phyloP scores from a whole-genome alignment of 2,888 invertebrate species.

The Erpobdella octoculata region DNA sequence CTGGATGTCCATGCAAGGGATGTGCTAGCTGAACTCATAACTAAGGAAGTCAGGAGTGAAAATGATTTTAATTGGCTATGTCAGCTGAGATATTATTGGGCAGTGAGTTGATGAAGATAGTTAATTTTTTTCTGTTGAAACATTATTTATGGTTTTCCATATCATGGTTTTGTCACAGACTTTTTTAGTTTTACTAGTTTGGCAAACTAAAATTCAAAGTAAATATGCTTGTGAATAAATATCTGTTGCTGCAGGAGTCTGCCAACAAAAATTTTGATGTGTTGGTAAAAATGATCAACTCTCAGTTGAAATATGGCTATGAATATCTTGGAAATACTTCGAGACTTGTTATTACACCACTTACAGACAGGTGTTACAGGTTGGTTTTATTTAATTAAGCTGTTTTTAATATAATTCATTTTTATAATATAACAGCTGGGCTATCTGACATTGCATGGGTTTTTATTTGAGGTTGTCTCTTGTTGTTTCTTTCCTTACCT shows the following conservation, averaged over 20 bases:
- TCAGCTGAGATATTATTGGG: slow-evolving; percentile 54
- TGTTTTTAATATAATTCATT: too few species aligned
- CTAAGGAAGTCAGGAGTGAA: slow-evolving; percentile 45
- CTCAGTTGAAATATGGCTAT: slow-evolving; percentile 53
- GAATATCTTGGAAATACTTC: slow-evolving; percentile 55
- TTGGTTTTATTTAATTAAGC: slow-evolving; percentile 30
- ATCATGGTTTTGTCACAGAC: too few species aligned
- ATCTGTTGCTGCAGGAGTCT: background rate
- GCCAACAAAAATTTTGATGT: background rate
- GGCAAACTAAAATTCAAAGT: too few species aligned
- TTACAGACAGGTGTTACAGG: slow-evolving; percentile 55
- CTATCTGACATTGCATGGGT: too few species aligned
- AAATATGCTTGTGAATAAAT: background rate
- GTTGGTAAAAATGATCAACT: slow-evolving; percentile 52
- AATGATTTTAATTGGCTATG: slow-evolving; percentile 54
- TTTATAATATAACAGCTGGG: too few species aligned
- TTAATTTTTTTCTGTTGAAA: background rate
- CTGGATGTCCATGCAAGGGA: slow-evolving; percentile 63
- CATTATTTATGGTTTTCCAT: too few species aligned
- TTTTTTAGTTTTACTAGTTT: too few species aligned
- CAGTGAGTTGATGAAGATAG: slow-evolving; percentile 1
- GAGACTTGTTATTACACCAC: slow-evolving; percentile 54
- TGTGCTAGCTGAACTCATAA: slow-evolving; percentile 47
- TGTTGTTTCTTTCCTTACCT: too few species aligned
- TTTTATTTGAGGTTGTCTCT: too few species aligned